Evolutionary conservation across 1,140 invertebrate species (phyloP).

Genomic region (Reticulitermes speratus): DNA sequence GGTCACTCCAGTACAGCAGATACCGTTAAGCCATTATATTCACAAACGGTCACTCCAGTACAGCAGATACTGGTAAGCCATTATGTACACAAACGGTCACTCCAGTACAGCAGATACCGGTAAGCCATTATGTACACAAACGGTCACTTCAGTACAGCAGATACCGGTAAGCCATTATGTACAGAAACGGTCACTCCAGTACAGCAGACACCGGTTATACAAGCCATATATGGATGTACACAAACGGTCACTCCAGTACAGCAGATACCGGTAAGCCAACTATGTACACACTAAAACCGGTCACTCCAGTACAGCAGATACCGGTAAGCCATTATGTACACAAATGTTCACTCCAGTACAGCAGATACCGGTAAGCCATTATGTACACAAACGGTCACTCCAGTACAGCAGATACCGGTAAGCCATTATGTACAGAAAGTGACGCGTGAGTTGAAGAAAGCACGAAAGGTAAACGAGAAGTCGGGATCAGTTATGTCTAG

Average conservation of each 20-base stretch:
- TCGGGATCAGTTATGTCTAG: neutral
- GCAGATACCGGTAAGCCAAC: neutral
- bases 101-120: neutral
- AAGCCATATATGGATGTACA: no score
- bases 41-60: neutral
- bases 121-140: neutral
- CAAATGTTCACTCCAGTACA: neutral
- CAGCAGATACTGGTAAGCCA: neutral
- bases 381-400: neutral
- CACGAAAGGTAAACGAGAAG: neutral
- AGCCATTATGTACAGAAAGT: neutral
- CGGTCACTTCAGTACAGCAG: neutral
- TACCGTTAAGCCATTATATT: neutral
- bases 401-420: neutral
- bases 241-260: neutral
- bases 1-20: neutral
- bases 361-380: neutral
- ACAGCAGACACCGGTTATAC: neutral
- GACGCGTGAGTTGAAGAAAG: neutral
- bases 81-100: neutral
- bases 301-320: neutral
- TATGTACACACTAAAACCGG: no score
- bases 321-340: neutral
- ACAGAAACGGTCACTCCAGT: neutral
- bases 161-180: neutral